Evolutionary conservation across 2,888 invertebrate genomes (phyloP), one percentile per base, ranked within the genome.

Genomic region (Epistrophe grossulariae): DNA sequence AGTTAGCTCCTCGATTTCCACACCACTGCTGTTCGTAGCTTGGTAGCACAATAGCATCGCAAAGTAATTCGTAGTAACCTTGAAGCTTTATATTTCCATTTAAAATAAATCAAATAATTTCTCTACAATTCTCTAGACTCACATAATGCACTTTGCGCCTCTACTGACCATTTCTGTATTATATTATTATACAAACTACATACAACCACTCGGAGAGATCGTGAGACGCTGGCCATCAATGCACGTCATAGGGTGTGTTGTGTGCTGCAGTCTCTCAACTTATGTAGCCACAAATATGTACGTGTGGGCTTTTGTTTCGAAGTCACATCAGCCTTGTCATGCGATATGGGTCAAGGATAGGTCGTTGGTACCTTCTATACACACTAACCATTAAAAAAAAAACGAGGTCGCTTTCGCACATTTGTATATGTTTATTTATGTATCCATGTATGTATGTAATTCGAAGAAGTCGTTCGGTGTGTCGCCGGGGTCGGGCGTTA

Each of bases 301-400:
- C 59, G 40, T 45, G 85, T 87, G 85, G 85, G 87, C 85, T 79
- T 85, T 87, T 87, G 74, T 83, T 72, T 79, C 79, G 64, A 83
- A 87, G 87, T 79, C 52, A 52, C 71, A 82, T 71, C 83, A 87
- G 83, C 87, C 87, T 87, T 83, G 87, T 83, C 79, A 83, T 55
- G 74, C 55, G 52, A 83, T 79, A 87, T 87, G 83, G 87, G 87
- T 83, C 87, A 87, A 83, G 87, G 87, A 87, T 83, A 79, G 87
- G 87, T 87, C 87, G 87, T 87, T 87, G 87, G 87, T 87, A 87
- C 79, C 83, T 87, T 87, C 76, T 83, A 57, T 82, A 87, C 66
- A 87, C 87, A 87, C 82, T 87, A 87, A 87, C 79, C 87, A 83
- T 83, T 72, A 43, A n/a, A 38, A 43, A n/a, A 38, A 35, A 83